Percentiles rank a stretch among this genome's conserved stretches.
Conservation (phyloP, 2,113 vertebrate genomes). For the Carassius carassius region DNA sequence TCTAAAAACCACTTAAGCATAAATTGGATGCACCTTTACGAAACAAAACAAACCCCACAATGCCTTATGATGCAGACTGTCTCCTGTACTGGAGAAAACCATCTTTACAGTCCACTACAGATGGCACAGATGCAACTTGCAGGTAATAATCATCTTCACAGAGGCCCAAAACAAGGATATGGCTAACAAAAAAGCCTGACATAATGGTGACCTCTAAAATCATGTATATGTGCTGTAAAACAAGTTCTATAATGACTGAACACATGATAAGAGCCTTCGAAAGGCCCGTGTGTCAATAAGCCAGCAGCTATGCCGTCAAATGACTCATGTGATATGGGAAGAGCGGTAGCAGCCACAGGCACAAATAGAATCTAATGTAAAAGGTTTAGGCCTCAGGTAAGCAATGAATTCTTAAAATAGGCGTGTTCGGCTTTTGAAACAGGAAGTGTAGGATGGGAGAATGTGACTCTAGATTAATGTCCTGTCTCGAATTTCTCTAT, state of each 20-base stretch:
- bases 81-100: too few species aligned
- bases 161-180: background rate
- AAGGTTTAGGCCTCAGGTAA: slow-evolving; percentile 39
- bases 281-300: slow-evolving; percentile 1
- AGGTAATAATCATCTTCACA: background rate
- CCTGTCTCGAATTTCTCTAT: slow-evolving; percentile 22
- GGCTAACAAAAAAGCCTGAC: background rate
- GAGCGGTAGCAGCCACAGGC: background rate
- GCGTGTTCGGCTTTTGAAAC: background rate
- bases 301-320: slow-evolving; percentile 11
- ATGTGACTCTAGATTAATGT: slow-evolving; percentile 32
- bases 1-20: background rate
- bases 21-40: background rate
- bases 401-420: slow-evolving; percentile 10
- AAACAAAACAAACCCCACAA: background rate
- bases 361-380: slow-evolving; percentile 21
- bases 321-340: slow-evolving; percentile 19
- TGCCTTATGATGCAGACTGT: background rate
- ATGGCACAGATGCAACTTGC: too few species aligned
- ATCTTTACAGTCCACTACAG: background rate
- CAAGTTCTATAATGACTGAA: background rate
- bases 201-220: background rate
- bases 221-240: background rate
- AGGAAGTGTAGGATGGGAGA: slow-evolving; percentile 7
- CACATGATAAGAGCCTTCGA: background rate